A percentile compares a stretch with the other conserved stretches of the same genome.
These are phyloP conservation scores for Eupithecia inturbata DNA, from an alignment of 2,888 invertebrate species.

Conservation along the genomic window DNA sequence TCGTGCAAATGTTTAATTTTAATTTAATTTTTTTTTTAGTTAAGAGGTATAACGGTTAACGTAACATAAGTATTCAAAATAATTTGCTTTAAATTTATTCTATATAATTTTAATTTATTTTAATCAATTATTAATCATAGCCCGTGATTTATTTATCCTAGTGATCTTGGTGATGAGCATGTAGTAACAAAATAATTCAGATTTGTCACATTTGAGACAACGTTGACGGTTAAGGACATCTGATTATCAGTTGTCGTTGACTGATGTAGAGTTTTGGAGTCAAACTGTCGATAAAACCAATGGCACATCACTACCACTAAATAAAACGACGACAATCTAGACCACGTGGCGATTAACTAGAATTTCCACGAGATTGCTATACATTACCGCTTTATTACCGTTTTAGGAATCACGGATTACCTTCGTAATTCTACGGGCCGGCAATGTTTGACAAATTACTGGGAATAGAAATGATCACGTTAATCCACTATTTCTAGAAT, in stretches of 20 bases:
- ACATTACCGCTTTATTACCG: constrained; percentile 42
- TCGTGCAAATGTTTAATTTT: too few relatives aligned
- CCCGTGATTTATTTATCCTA: not conserved
- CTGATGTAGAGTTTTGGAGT: not conserved
- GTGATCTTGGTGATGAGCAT: not conserved
- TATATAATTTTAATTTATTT: too few relatives aligned
- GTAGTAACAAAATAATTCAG: not conserved
- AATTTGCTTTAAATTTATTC: too few relatives aligned
- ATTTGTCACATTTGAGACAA: not conserved
- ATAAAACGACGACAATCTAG: constrained; percentile 40
- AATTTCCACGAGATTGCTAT: constrained; percentile 46
- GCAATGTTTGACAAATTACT: constrained; percentile 29
- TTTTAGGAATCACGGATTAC: constrained; percentile 47
- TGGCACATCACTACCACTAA: constrained; percentile 35
- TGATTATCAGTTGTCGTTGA: not conserved
- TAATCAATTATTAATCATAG: not conserved
- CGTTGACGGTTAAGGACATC: not conserved
- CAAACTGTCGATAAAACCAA: not conserved
- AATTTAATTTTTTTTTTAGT: too few relatives aligned
- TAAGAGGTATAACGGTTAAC: not conserved
- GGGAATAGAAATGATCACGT: constrained; percentile 11
- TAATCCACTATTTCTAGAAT: not conserved
- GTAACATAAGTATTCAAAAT: not conserved
- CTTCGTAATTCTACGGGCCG: constrained; percentile 36
- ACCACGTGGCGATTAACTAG: constrained; percentile 39